Evolutionary conservation across 2,888 invertebrate species (phyloP).

Genomic region (Dendrolimus houi): DNA sequence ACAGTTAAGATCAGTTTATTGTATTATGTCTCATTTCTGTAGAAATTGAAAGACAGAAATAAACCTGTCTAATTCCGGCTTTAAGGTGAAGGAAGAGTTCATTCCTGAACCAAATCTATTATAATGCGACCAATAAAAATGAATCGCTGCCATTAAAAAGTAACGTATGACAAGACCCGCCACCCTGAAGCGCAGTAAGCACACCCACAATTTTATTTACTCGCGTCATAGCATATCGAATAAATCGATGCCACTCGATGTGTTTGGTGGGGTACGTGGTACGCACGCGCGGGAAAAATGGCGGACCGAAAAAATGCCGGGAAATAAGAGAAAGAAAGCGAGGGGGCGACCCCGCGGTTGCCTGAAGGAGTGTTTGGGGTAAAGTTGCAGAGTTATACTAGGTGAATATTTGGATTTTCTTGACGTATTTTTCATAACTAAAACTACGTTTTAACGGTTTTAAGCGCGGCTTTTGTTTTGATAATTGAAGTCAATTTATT

Average conservation of each 20-base stretch:
- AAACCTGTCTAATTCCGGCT: no score
- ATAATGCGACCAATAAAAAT: background rate
- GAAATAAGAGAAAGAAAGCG: slow-evolving; percentile 71
- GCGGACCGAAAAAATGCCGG: slow-evolving; percentile 61
- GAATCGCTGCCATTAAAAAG: slow-evolving; percentile 14
- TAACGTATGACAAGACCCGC: slow-evolving; percentile 12
- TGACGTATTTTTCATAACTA: slow-evolving; percentile 1
- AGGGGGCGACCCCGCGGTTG: slow-evolving; percentile 36
- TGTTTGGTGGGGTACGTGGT: slow-evolving; percentile 24
- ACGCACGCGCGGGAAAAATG: slow-evolving; percentile 71
- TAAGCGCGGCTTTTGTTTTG: no score
- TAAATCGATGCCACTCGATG: slow-evolving; percentile 53
- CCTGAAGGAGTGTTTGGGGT: slow-evolving; percentile 42
- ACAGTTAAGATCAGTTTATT: no score
- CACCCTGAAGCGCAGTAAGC: slow-evolving; percentile 18
- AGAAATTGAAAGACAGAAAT: no score
- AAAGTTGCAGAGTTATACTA: slow-evolving; percentile 20
- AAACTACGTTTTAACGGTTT: background rate
- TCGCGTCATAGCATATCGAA: slow-evolving; percentile 36
- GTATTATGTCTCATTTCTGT: no score
- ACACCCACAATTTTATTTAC: slow-evolving; percentile 50
- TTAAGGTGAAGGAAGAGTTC: no score
- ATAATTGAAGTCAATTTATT: no score
- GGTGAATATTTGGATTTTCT: slow-evolving; percentile 13
- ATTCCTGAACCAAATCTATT: background rate